Conservation (phyloP, 2,113 vertebrate genomes). For the Danionella cerebrum region DNA sequence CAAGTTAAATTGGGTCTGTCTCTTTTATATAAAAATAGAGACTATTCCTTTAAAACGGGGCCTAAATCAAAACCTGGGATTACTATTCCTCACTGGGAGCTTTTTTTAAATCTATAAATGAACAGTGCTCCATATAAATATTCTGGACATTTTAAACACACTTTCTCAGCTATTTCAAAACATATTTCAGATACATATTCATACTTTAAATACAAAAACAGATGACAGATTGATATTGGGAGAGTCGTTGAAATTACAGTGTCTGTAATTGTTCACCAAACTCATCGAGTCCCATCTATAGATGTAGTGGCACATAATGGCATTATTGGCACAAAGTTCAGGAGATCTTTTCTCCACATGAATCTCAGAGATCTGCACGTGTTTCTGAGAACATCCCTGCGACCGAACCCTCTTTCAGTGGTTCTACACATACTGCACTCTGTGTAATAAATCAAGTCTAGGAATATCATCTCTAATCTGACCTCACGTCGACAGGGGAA, state of each 20-base stretch:
- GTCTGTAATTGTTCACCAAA: slow-evolving; percentile 50
- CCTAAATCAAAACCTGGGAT: slow-evolving; percentile 51
- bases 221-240: slow-evolving; percentile 50
- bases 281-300: slow-evolving; percentile 61
- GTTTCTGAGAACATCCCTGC: slow-evolving; percentile 44
- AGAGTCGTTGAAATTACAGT: slow-evolving; percentile 51
- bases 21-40: slow-evolving; percentile 66
- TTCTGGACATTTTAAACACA: slow-evolving; percentile 58
- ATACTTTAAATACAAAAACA: slow-evolving; percentile 52
- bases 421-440: slow-evolving; percentile 52
- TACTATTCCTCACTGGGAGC: slow-evolving; percentile 43
- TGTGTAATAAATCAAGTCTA: slow-evolving; percentile 55
- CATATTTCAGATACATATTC: slow-evolving; percentile 63
- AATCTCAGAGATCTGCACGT: slow-evolving; percentile 58
- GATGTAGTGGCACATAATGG: slow-evolving; percentile 97
- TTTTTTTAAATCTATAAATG: slow-evolving; percentile 14
- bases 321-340: slow-evolving; percentile 98
- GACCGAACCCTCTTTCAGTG: slow-evolving; percentile 46
- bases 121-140: slow-evolving; percentile 64
- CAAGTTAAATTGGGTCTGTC: slow-evolving; percentile 36
- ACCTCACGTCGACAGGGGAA: slow-evolving; percentile 56
- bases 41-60: slow-evolving; percentile 62
- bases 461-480: slow-evolving; percentile 56
- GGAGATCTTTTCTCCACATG: slow-evolving; percentile 63
- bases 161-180: slow-evolving; percentile 65